Percentiles rank a stretch among this genome's conserved stretches.
phyloP scores from a whole-genome alignment of 2,888 invertebrate genomes.

The Rhabditophanes sp. region DNA sequence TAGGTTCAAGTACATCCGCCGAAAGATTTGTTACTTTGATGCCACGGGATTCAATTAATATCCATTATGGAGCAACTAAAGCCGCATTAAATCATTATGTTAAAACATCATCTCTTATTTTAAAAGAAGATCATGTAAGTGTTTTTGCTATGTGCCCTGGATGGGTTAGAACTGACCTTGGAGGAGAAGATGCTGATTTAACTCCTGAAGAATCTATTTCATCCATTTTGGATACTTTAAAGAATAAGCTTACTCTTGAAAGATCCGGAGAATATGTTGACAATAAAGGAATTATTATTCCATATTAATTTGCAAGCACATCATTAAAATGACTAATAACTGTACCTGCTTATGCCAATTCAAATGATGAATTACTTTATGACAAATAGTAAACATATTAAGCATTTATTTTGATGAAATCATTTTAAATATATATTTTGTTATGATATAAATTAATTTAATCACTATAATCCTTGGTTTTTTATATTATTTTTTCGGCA shows the following conservation, averaged over 20 bases:
- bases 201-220: constrained; percentile 15
- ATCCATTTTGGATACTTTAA: constrained; percentile 12
- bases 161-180: constrained; percentile 29
- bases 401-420: no score
- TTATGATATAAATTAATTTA: no score
- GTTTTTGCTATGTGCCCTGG: constrained; percentile 7
- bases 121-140: neutral
- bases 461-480: no score
- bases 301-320: no score
- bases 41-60: neutral
- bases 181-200: constrained; percentile 14
- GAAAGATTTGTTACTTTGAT: neutral
- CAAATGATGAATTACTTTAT: no score
- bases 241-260: constrained; percentile 5
- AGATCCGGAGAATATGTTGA: constrained; percentile 13
- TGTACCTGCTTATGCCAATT: no score
- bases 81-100: constrained; percentile 24
- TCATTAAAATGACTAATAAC: no score
- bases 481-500: no score
- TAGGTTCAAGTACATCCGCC: constrained; percentile 3
- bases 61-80: constrained; percentile 6
- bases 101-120: constrained; percentile 10
- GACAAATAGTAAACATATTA: no score
- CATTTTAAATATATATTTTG: no score
- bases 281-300: constrained; percentile 9